phyloP scores from a whole-genome alignment of 2,888 invertebrate genomes.

The Fragum sueziense region DNA sequence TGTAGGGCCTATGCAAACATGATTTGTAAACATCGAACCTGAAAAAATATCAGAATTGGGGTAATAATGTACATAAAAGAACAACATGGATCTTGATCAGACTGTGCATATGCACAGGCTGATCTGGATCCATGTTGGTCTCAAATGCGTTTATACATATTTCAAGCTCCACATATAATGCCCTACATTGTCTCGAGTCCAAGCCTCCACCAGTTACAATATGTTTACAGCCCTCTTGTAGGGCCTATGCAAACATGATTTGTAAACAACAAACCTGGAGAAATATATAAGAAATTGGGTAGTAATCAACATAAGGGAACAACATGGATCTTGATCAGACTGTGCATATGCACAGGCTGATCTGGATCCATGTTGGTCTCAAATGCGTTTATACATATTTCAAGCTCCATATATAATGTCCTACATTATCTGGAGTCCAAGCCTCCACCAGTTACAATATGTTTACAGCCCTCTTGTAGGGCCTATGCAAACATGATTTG shows the following conservation, averaged over 20 bases:
- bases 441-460: conserved; percentile 73
- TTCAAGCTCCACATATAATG: no score
- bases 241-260: conserved; percentile 18
- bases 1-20: conserved; percentile 69
- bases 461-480: conserved; percentile 55
- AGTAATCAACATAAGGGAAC: no score
- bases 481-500: conserved; percentile 74
- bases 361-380: no score
- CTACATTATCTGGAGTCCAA: conserved; percentile 71
- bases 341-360: no score
- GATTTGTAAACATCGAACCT: conserved; percentile 73
- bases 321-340: no score
- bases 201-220: conserved; percentile 19
- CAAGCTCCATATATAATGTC: no score
- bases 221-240: no score
- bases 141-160: no score
- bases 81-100: no score
- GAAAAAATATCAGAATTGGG: neutral
- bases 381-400: no score
- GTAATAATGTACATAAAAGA: neutral
- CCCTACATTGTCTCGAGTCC: conserved; percentile 31
- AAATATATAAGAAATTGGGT: neutral
- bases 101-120: no score
- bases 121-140: no score
- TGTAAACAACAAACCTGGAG: conserved; percentile 64